Conservation (phyloP, 1,140 invertebrate genomes). For the Schlechtendalia chinensis region DNA sequence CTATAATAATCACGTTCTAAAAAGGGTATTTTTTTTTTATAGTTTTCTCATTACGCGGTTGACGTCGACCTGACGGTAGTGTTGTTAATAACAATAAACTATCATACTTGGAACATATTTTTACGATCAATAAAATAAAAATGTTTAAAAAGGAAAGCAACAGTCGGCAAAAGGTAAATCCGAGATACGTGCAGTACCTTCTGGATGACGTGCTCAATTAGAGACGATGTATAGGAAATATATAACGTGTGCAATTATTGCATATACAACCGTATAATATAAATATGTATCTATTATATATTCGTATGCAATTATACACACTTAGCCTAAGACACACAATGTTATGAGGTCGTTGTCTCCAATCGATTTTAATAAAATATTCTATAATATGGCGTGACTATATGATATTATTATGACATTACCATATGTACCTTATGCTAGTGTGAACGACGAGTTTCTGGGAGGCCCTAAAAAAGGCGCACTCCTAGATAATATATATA, state of each 20-base stretch:
- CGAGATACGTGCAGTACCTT: background rate
- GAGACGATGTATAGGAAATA: background rate
- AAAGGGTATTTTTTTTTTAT: slow-evolving; percentile 33
- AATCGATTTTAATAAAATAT: slow-evolving; percentile 47
- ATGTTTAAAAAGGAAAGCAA: slow-evolving; percentile 2
- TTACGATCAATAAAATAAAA: slow-evolving; percentile 41
- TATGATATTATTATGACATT: slow-evolving; percentile 16
- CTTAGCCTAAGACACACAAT: background rate
- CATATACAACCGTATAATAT: background rate
- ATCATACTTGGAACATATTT: background rate
- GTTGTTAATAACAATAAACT: slow-evolving; percentile 25
- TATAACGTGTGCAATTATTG: background rate
- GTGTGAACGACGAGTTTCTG: background rate
- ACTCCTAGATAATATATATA: background rate
- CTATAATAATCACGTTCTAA: slow-evolving; percentile 10
- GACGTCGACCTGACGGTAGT: background rate
- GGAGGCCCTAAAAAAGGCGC: slow-evolving; percentile 17
- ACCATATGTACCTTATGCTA: slow-evolving; percentile 7
- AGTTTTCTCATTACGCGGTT: slow-evolving; percentile 5
- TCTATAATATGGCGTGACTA: slow-evolving; percentile 8
- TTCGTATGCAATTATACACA: background rate
- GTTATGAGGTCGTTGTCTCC: slow-evolving; percentile 33
- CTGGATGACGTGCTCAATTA: background rate
- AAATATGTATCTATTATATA: background rate
- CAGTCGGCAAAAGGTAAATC: background rate